Evolutionary conservation across 2,113 vertebrate genomes (phyloP), one percentile per base, ranked within the genome.

Genomic region (Corvus cornix): DNA sequence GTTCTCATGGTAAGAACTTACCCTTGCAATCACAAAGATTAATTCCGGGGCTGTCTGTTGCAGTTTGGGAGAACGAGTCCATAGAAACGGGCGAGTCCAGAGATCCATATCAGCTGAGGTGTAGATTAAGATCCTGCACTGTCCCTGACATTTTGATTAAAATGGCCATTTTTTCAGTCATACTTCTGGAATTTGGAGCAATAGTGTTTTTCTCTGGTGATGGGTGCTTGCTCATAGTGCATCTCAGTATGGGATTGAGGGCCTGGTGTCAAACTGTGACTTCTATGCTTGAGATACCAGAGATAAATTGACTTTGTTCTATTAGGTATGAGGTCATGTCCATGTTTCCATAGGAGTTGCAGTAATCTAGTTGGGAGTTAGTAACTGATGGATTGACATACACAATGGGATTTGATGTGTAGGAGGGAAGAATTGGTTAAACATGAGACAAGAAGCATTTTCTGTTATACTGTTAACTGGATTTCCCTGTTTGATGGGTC

Each of bases 1-100:
- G 2, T 63, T 93, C 67, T 89, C 30, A 1, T 82, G 48, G 79
- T 58, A 24, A 79, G 79, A 94, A 91, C 73, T 87, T 89, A 93
- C 19, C 33, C 51, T 90, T 93, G 60, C 80, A 90, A 89, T 94
- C 88, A 53, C 27, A 44, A 48, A 91, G 79, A 95, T 96, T 93
- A 94, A 94, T 96, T 97, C 66, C 48, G 26, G 48, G n/a, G 19
- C 84, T 95, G 51, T 83, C 84, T 91, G 0, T 72, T 89, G n/a
- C 31, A 49, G 51, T 85, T 85, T 67, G 31, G 48, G 79, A 90
- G 83, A 60, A 88, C 3, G 28, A 59, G n/a, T 46, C 69, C 39
- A 22, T 48, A 90, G 84, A 70, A 93, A 27, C 0, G 1, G 44
- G 18, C 46, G 23, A 84, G 31, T 64, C 0, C 14, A 59, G 76